Conservation (phyloP, 2,113 vertebrate species). For the Rhegmatorhina hoffmannsi region DNA sequence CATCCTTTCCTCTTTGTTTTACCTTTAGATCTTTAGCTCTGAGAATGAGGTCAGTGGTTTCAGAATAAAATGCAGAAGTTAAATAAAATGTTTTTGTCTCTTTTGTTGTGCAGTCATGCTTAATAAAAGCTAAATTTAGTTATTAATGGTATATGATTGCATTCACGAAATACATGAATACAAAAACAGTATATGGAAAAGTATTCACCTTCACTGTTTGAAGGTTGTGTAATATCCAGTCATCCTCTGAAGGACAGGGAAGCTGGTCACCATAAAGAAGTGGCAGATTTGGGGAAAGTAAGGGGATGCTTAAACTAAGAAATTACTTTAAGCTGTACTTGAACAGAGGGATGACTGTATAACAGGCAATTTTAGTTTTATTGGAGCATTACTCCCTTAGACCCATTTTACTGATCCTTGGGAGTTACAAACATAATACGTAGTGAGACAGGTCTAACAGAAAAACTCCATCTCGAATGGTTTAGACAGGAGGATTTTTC, state of each 20-base stretch:
- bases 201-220: neutral
- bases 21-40: neutral
- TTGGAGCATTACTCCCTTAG: neutral
- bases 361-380: neutral
- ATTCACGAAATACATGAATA: neutral
- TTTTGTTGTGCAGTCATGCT: neutral
- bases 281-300: neutral
- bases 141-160: neutral
- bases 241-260: neutral
- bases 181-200: neutral
- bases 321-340: neutral
- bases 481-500: neutral
- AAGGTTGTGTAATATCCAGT: neutral
- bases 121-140: slow-evolving; percentile 15
- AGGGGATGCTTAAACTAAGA: neutral
- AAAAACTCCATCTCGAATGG: neutral
- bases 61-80: slow-evolving; percentile 29
- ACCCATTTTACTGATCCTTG: neutral
- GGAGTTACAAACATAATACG: neutral
- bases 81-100: neutral
- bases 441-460: neutral
- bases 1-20: neutral
- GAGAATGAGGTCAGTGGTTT: slow-evolving; percentile 10
- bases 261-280: neutral
- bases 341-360: neutral